phyloP scores from a whole-genome alignment of 2,888 invertebrate species.

The Brachypalpus laphriformis region DNA sequence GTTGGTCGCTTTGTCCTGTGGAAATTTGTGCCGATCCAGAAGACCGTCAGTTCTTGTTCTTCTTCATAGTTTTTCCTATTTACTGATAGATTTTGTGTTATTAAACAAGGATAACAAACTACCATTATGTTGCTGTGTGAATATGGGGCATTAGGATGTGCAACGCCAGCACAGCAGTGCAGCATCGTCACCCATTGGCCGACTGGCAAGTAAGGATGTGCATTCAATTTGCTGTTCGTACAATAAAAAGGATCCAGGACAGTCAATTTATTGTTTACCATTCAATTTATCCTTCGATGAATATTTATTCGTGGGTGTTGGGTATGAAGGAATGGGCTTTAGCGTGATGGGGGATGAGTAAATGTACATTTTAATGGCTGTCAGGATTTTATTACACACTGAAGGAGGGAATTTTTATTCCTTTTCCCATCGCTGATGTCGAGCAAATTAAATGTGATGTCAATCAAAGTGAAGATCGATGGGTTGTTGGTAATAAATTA shows the following conservation, averaged over 20 bases:
- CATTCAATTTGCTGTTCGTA: slow-evolving; percentile 9
- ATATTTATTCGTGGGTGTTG: slow-evolving; percentile 53
- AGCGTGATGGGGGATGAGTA: too few relatives aligned
- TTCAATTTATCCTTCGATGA: slow-evolving; percentile 63
- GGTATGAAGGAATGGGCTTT: slow-evolving; percentile 14
- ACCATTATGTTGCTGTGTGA: slow-evolving; percentile 17
- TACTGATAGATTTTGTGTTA: slow-evolving; percentile 45
- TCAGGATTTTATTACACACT: slow-evolving; percentile 13
- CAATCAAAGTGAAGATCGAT: neutral
- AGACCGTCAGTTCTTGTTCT: neutral
- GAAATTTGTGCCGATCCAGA: neutral
- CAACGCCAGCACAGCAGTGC: neutral
- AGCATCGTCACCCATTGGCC: neutral
- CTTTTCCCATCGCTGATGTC: neutral
- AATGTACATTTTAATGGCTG: slow-evolving; percentile 22
- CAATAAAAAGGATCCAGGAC: slow-evolving; percentile 41
- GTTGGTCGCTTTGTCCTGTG: neutral
- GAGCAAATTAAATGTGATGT: neutral
- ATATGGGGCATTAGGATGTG: neutral
- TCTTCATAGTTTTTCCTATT: neutral
- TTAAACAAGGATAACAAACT: slow-evolving; percentile 45
- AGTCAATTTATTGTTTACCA: slow-evolving; percentile 59
- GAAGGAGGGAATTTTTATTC: slow-evolving; percentile 1
- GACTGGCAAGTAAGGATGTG: neutral
- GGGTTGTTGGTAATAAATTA: too few relatives aligned